Base-by-base conservation (phyloP, 2,888 invertebrate species). In the Pandemis cinnamomeana region DNA sequence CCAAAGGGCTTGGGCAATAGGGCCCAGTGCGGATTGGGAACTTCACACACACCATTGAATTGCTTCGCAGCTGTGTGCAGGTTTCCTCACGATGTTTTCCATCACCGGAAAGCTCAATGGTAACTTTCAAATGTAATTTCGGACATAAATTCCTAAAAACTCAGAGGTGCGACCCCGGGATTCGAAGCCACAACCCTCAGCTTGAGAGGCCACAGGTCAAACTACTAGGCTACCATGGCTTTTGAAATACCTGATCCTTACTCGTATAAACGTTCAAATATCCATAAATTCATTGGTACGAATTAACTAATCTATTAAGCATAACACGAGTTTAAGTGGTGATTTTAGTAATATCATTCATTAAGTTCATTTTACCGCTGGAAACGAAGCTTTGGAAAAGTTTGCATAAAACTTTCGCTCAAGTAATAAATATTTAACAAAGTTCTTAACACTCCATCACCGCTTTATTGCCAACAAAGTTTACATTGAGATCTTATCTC, bases 401-500 rank as follows among this genome's bases (percentile, higher is more conserved):
- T 71, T 67, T 42, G 46, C 64, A 46, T 44, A n/a, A 71, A 53
- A 20, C 51, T 51, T 61, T 27, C 7, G 13, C n/a, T 42, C 36
- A 44, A 36, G 41, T 46, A 55, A 36, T 46, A 36, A 55, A 36
- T 46, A 15, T 44, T 15, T 15, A 61, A 61, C 67, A 67, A 72
- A 72, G 71, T 42, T 36, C 7, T 44, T 61, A 62, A 63, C 63
- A 46, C 55, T 58, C 62, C 41, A 62, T 68, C 68, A 58, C 13
- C 36, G 46, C 46, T 62, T 62, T 10, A 67, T 51, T 51, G 46
- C 63, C 11, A 46, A 27, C 15, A 11, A 36, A 66, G 48, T 60
- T 66, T 20, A 66, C 46, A 67, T 53, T 13, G 61, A 53, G 53
- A 62, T 72, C 27, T 46, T 51, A 61, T 42, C 61, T 42, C 67